Conservation (phyloP, 2,888 invertebrate species). For the Drosophila merina region DNA sequence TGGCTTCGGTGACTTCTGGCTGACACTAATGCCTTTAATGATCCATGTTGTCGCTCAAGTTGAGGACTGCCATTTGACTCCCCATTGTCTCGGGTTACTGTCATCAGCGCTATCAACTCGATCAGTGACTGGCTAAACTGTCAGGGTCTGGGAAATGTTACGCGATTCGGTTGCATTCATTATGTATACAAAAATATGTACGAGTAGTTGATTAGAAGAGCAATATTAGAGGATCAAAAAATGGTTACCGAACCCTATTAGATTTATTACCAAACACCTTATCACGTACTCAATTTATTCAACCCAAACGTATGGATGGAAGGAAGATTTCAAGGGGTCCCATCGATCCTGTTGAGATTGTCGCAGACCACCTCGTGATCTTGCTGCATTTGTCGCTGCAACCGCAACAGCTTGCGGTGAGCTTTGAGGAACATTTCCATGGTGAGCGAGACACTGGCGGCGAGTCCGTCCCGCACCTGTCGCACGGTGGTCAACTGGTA, state of each 20-base stretch:
- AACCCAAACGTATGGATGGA: neutral
- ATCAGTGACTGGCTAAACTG: constrained; percentile 35
- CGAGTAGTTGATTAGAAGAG: neutral
- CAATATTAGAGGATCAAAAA: neutral
- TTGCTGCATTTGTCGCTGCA: constrained; percentile 49
- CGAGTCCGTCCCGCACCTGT: constrained; percentile 38
- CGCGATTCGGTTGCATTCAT: constrained; percentile 11
- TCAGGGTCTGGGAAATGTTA: constrained; percentile 24
- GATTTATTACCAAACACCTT: neutral
- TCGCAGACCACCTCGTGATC: constrained; percentile 41
- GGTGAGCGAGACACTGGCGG: constrained; percentile 20
- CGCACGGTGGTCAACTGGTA: constrained; percentile 62
- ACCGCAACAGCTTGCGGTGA: constrained; percentile 53
- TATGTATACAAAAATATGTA: neutral
- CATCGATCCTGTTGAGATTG: constrained; percentile 13
- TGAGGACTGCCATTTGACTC: constrained; percentile 37
- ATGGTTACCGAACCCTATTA: no score
- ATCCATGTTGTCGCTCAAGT: constrained; percentile 43
- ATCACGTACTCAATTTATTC: constrained; percentile 2
- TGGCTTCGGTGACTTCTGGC: constrained; percentile 32
- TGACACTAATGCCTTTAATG: constrained; percentile 48
- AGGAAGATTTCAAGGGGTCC: neutral
- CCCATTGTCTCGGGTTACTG: constrained; percentile 33
- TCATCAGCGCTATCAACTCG: constrained; percentile 19
- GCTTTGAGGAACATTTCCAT: constrained; percentile 47